Evolutionary conservation across 2,888 invertebrate genomes (phyloP).

Genomic region (Scaptomyza polygonia): DNA sequence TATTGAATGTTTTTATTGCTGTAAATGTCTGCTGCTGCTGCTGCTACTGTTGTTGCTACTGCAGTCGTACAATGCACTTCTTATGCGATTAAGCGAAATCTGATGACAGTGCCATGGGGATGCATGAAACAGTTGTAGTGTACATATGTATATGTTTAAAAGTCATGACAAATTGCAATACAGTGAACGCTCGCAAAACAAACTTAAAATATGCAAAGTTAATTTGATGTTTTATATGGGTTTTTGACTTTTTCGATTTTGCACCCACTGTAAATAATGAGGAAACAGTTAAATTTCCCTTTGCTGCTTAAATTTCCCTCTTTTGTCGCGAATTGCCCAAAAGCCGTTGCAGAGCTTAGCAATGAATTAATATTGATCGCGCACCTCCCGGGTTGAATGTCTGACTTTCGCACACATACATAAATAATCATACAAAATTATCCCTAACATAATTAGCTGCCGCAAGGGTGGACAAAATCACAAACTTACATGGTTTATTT

Average conservation of each 20-base stretch:
- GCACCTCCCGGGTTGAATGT: constrained; percentile 60
- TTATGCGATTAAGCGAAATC: constrained; percentile 73
- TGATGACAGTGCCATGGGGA: constrained; percentile 56
- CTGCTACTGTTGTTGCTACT: constrained; percentile 5
- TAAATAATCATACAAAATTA: constrained; percentile 37
- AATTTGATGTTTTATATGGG: too few relatives aligned
- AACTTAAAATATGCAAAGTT: too few relatives aligned
- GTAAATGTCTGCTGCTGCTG: constrained; percentile 25
- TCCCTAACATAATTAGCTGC: constrained; percentile 64
- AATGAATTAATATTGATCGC: constrained; percentile 44
- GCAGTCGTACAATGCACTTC: constrained; percentile 64
- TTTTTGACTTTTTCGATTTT: neutral
- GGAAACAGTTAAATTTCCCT: constrained; percentile 13
- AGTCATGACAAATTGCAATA: constrained; percentile 3
- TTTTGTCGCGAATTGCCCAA: constrained; percentile 4
- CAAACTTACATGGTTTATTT: constrained; percentile 70
- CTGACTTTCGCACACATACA: constrained; percentile 41
- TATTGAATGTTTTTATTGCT: constrained; percentile 44
- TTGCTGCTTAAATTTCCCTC: constrained; percentile 4
- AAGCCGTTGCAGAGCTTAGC: constrained; percentile 30
- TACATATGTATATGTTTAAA: neutral
- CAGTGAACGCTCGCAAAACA: too few relatives aligned
- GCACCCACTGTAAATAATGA: neutral
- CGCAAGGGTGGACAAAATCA: constrained; percentile 67
- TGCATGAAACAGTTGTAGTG: too few relatives aligned